phyloP scores from a whole-genome alignment of 2,888 invertebrate genomes.

The Prosapia bicincta region DNA sequence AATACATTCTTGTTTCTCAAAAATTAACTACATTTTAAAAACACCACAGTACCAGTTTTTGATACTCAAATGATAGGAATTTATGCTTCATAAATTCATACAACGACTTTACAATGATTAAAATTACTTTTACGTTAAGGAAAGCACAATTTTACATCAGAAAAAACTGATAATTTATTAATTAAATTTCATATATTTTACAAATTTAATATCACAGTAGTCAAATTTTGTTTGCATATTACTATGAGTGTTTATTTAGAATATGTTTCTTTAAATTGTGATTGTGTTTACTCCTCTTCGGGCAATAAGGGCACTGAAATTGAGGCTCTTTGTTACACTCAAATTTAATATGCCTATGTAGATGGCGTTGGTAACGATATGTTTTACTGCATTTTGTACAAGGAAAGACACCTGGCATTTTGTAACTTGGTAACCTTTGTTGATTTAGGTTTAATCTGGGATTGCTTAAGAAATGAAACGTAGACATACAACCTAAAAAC shows the following conservation, averaged over 20 bases:
- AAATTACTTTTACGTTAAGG: too few relatives aligned
- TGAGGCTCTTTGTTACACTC: conserved; percentile 44
- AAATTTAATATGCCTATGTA: conserved; percentile 34
- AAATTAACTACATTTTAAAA: too few relatives aligned
- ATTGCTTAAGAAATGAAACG: not conserved
- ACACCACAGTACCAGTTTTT: too few relatives aligned
- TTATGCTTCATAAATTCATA: too few relatives aligned
- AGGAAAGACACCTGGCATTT: not conserved
- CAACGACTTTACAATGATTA: too few relatives aligned
- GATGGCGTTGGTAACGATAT: conserved; percentile 33
- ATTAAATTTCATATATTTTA: too few relatives aligned
- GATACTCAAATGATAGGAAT: too few relatives aligned
- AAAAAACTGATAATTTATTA: too few relatives aligned
- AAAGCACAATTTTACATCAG: too few relatives aligned
- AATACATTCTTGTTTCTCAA: too few relatives aligned
- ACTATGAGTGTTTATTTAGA: not conserved
- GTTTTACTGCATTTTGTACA: conserved; percentile 26
- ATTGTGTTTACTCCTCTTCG: conserved; percentile 36
- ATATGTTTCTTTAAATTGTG: conserved; percentile 8
- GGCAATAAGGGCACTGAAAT: conserved; percentile 51
- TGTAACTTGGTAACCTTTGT: not conserved
- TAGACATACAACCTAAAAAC: not conserved
- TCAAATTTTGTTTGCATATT: not conserved
- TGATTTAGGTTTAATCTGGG: not conserved
- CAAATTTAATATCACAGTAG: too few relatives aligned